A percentile compares a stretch with the other conserved stretches of the same genome.
phyloP scores from a whole-genome alignment of 2,113 vertebrate genomes.

The Typhlomys cinereus region DNA sequence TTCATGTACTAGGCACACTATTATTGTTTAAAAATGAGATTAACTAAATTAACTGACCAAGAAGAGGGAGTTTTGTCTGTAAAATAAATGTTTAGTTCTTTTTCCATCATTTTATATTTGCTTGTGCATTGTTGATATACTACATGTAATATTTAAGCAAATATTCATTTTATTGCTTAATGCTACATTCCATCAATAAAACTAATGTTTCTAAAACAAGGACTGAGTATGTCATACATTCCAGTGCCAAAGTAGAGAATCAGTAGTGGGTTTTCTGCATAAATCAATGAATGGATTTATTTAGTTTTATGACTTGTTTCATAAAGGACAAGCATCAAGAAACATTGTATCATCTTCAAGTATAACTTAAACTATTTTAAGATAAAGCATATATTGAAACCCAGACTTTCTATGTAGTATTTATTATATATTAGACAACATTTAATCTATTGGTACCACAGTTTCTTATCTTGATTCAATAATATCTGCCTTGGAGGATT shows the following conservation, averaged over 20 bases:
- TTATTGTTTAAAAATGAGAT: not conserved
- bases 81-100: not conserved
- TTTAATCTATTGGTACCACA: not conserved
- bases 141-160: not conserved
- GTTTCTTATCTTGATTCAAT: not conserved
- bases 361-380: not conserved
- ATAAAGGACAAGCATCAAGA: not conserved
- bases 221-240: not conserved
- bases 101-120: not conserved
- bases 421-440: not conserved
- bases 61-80: not conserved
- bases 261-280: not conserved
- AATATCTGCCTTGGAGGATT: not conserved
- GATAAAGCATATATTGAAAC: not conserved
- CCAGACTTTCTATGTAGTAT: not conserved
- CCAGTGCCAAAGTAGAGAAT: not conserved
- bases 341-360: not conserved
- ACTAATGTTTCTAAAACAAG: not conserved
- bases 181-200: not conserved
- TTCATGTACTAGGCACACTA: not conserved
- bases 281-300: not conserved
- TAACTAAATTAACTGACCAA: not conserved
- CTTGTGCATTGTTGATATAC: not conserved
- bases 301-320: not conserved
- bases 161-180: not conserved